Evolutionary conservation across 2,888 invertebrate genomes (phyloP).

Genomic region (Monopis laevigella): DNA sequence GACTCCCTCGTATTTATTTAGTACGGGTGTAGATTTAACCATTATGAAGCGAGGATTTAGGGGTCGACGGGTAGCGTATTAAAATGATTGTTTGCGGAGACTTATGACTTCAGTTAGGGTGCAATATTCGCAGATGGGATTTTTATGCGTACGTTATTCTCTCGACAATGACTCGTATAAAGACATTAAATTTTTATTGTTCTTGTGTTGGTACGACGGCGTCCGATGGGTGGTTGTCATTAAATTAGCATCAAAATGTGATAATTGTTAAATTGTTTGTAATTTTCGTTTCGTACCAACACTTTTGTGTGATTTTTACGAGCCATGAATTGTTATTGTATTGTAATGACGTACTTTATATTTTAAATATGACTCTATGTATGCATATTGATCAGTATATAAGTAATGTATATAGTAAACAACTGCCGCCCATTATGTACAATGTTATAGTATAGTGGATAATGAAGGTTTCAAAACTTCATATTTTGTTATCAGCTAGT

Average conservation of each 20-base stretch:
- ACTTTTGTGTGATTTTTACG: conserved; percentile 10
- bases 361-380: too few species aligned
- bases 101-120: conserved; percentile 33
- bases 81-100: conserved; percentile 54
- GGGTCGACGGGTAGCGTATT: conserved; percentile 30
- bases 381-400: too few species aligned
- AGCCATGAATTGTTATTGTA: conserved; percentile 1
- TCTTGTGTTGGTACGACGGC: conserved; percentile 18
- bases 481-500: too few species aligned
- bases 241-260: conserved; percentile 53
- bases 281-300: conserved; percentile 19
- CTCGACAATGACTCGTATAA: conserved; percentile 1
- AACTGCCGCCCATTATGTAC: too few species aligned
- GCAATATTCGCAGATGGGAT: conserved; percentile 34
- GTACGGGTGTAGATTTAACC: conserved; percentile 30
- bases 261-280: conserved; percentile 48
- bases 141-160: conserved; percentile 16
- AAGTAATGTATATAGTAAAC: too few species aligned
- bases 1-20: conserved; percentile 54
- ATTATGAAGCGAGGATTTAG: conserved; percentile 23
- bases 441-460: too few species aligned
- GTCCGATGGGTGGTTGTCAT: conserved; percentile 28
- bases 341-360: neutral
- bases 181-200: conserved; percentile 12
- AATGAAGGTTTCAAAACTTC: too few species aligned